A percentile compares a stretch with the other conserved stretches of the same genome.
These are phyloP conservation scores for Acrocephalus scirpaceus DNA, from an alignment of 2,797 vertebrate species.

Conservation along the genomic window DNA sequence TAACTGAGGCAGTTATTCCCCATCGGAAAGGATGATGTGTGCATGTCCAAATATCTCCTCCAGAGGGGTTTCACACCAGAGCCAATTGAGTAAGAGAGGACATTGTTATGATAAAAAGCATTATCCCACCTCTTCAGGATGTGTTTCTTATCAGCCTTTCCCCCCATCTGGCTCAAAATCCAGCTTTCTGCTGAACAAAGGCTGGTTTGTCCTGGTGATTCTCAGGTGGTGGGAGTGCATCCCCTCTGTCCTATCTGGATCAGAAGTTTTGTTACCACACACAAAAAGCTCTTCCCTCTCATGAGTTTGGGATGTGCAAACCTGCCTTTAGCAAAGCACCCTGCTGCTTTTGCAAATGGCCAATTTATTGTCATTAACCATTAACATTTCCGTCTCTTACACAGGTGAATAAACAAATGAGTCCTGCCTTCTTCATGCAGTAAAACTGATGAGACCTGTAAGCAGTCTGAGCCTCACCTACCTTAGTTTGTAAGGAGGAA, in stretches of 20 bases:
- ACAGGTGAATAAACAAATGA: not conserved
- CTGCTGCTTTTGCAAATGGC: not conserved
- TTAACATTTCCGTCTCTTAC: not conserved
- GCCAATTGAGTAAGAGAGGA: not conserved
- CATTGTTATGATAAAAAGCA: not conserved
- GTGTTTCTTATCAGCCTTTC: not conserved
- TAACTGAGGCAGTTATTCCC: not conserved
- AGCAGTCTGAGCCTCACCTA: not conserved
- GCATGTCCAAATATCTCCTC: not conserved
- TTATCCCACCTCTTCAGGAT: not conserved
- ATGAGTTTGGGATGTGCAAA: not conserved
- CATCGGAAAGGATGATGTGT: not conserved
- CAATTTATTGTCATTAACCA: not conserved
- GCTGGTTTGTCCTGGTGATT: not conserved
- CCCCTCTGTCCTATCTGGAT: not conserved
- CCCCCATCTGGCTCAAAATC: not conserved
- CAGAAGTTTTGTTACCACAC: not conserved
- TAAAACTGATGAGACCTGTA: not conserved
- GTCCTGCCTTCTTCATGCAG: not conserved
- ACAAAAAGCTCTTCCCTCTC: not conserved
- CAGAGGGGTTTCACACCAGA: not conserved
- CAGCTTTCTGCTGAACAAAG: not conserved
- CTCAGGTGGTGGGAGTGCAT: accelerated
- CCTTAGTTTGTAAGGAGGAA: not conserved
- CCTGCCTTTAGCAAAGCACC: not conserved